Percentiles rank a stretch among this genome's conserved stretches.
Conservation (phyloP, 2,888 invertebrate genomes). For the Cylloceria caligata region DNA sequence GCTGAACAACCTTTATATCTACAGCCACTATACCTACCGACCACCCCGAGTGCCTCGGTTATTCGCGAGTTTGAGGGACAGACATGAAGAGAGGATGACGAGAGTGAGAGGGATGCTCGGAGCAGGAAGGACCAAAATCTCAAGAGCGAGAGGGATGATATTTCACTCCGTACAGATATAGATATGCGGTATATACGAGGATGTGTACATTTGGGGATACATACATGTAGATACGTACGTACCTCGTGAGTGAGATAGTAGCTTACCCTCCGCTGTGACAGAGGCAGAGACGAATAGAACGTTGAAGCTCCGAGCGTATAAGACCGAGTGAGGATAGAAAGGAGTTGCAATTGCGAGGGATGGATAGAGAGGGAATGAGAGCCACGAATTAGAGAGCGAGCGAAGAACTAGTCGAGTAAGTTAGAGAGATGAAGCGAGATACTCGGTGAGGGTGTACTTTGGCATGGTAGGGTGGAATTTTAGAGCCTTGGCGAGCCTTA, state of each 20-base stretch:
- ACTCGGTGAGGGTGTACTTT: conserved; percentile 65
- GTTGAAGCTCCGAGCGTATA: conserved; percentile 46
- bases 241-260: conserved; percentile 31
- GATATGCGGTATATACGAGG: conserved; percentile 14
- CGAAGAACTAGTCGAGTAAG: conserved; percentile 44
- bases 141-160: conserved; percentile 17
- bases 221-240: conserved; percentile 6
- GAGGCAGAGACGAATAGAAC: conserved; percentile 51
- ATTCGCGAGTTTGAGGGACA: conserved; percentile 74
- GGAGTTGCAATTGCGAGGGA: conserved; percentile 39
- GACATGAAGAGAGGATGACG: conserved; percentile 67
- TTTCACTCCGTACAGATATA: conserved; percentile 31
- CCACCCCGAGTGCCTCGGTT: conserved; percentile 78
- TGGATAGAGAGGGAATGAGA: conserved; percentile 51
- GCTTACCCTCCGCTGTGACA: conserved; percentile 43
- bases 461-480: conserved; percentile 80
- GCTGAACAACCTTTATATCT: conserved; percentile 83
- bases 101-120: conserved; percentile 32
- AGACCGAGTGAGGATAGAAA: conserved; percentile 52
- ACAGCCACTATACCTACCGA: conserved; percentile 79
- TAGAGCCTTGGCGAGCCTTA: conserved; percentile 80
- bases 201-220: conserved; percentile 40
- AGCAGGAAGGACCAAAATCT: conserved; percentile 14
- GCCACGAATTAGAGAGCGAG: conserved; percentile 47
- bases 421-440: conserved; percentile 55